Evolutionary conservation across 2,797 vertebrate species (phyloP).

Genomic region (Sebastes miniatus): DNA sequence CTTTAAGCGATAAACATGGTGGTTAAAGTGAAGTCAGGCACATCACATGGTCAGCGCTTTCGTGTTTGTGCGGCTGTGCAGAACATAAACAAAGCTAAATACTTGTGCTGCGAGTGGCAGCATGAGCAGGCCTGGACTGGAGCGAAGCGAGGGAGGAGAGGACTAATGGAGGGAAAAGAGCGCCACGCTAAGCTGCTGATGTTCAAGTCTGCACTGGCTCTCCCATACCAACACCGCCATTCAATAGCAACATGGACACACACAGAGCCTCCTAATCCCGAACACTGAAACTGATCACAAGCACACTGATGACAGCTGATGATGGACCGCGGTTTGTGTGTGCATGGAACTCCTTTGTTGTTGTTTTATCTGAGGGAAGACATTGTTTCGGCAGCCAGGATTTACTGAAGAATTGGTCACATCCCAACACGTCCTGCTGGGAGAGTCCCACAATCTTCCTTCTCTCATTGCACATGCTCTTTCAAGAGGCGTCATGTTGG

Average conservation of each 20-base stretch:
- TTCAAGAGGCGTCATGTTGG: not conserved
- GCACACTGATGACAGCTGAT: constrained; percentile 21
- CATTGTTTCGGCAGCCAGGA: not conserved
- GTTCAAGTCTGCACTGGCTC: constrained; percentile 77
- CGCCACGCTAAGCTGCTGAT: constrained; percentile 28
- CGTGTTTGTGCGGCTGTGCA: constrained; percentile 27
- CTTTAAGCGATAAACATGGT: not conserved
- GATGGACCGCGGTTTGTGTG: constrained; percentile 19
- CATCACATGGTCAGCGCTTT: constrained; percentile 5
- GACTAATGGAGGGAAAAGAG: constrained; percentile 40
- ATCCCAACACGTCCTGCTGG: constrained; percentile 39
- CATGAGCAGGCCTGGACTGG: constrained; percentile 61
- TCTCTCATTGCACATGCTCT: not conserved
- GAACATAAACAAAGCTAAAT: constrained; percentile 53
- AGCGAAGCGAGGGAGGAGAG: constrained; percentile 27
- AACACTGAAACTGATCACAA: constrained; percentile 40
- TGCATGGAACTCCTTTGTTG: not conserved
- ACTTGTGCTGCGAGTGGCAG: constrained; percentile 19
- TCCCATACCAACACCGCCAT: constrained; percentile 21
- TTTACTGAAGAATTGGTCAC: constrained; percentile 13
- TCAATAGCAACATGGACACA: constrained; percentile 8
- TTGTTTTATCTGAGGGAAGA: constrained; percentile 3
- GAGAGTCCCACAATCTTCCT: not conserved
- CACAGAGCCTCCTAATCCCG: not conserved
- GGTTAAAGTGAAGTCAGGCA: constrained; percentile 33